These are phyloP conservation scores for Oryzias melastigma DNA, from an alignment of 2,113 vertebrate genomes.

Conservation along the genomic window DNA sequence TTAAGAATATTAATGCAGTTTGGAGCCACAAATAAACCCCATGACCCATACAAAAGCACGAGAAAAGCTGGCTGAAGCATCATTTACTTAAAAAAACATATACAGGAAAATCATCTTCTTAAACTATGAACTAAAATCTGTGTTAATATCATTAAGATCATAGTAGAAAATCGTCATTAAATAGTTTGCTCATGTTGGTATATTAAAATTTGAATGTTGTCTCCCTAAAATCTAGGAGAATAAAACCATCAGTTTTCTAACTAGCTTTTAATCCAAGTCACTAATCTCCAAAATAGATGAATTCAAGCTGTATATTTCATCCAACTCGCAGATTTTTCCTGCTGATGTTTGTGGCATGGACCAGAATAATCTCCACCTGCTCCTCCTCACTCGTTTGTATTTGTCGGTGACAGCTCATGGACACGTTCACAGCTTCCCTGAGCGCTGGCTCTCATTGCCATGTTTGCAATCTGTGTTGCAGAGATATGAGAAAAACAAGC, in stretches of 20 bases:
- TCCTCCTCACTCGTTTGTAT: constrained; percentile 9
- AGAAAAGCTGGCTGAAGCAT: neutral
- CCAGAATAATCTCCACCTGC: constrained; percentile 14
- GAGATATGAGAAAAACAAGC: constrained; percentile 59
- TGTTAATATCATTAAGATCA: too few relatives aligned
- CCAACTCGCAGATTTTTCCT: constrained; percentile 13
- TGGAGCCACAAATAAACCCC: constrained; percentile 24
- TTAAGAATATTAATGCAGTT: constrained; percentile 61
- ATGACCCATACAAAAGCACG: constrained; percentile 2
- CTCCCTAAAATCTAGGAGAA: too few relatives aligned
- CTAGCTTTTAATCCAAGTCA: too few relatives aligned
- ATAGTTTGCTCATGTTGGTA: too few relatives aligned
- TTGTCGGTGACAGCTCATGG: constrained; percentile 31
- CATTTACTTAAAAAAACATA: neutral
- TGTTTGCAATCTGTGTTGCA: constrained; percentile 60
- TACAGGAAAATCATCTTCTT: neutral
- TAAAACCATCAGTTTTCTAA: too few relatives aligned
- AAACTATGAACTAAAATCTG: neutral
- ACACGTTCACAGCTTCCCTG: constrained; percentile 32
- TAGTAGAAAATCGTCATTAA: too few relatives aligned
- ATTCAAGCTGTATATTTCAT: neutral
- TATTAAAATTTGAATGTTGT: too few relatives aligned
- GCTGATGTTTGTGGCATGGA: neutral
- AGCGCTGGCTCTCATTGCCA: constrained; percentile 49
- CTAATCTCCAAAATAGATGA: neutral